Base-by-base conservation (phyloP, 2,797 vertebrate species). In the Phalloptychus januarius region DNA sequence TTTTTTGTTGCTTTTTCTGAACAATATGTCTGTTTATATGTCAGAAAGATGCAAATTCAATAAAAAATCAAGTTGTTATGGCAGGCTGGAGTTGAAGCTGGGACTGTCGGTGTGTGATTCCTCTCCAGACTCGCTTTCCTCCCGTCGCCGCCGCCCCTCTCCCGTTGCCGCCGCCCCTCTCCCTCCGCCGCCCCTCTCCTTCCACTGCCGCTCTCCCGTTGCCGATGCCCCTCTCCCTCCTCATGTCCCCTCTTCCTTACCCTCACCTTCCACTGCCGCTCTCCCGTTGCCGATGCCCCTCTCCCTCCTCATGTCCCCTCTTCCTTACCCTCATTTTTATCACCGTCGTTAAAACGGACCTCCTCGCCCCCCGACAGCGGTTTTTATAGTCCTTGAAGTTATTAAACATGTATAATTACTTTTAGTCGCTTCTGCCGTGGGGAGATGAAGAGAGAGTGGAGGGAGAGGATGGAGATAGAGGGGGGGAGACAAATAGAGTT, bases 361-460 rank as follows among this genome's bases (percentile, higher is more conserved):
- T 92, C 84, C 80, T 89, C 72, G 86, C 89, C 89, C 87, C 91
- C 90, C 90, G 91, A 91, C 89, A 93, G 87, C 82, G 48, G 52
- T 91, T 84, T 92, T 94, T 95, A 94, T 94, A 91, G 92, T 92
- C 89, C 89, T 89, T 88, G 88, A 93, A 94, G 93, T 95, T 94
- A 95, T 95, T 95, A 95, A 95, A 95, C 91, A 92, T 93, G 93
- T 93, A 91, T 94, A 94, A 95, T 94, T 95, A 94, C 93, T 94
- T 91, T 92, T 89, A 88, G 92, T 91, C 89, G 78, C 85, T 85
- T 84, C 89, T 83, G 88, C 90, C 88, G 81, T 80, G 82, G 91
- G 89, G 92, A 90, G 86, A 87, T 76, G 85, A 75, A 84, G 86
- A 85, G 89, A 61, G 89, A 80, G 85, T 18, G 10, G 76, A 81